Base-by-base conservation (phyloP, 37 sponge, comb jelly and placozoan genomes). In the Axinella damicornis region DNA sequence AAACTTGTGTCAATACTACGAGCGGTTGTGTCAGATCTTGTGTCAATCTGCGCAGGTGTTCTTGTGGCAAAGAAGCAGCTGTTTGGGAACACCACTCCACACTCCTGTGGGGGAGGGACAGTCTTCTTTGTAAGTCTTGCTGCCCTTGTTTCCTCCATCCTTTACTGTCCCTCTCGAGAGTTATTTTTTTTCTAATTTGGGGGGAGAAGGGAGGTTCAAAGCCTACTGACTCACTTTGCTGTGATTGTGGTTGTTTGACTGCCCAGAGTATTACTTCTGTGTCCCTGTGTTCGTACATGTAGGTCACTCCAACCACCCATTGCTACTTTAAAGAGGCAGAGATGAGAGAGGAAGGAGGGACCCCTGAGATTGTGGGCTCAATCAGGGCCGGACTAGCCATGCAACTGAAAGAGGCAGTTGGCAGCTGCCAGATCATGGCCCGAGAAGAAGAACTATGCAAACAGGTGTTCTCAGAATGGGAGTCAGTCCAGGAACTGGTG, bases 291-390 rank as follows among this genome's bases (percentile, higher is more conserved):
- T 6, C 2, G 11, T 56, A 5, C 56, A 11, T 55, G n/a, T 62
- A 92, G 93, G 93, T 95, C 55, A 85, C 92, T 22, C 85, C 89
- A 2, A 34, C 41, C 6, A 35, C 34, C 25, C 95, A 95, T 54
- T 81, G 75, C 22, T 95, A 95, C 77, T 82, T 95, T 20, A 81
- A 89, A 76, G 92, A 91, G 72, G 74, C 60, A 37, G 95, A 97
- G 69, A 28, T 89, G 72, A 71, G 95, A 41, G 97, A 97, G 62
- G 97, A 97, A 72, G 97, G 95, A 13, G 97, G 97, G 2, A 97
- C 97, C 36, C 97, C 97, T 40, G 71, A 69, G 4, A 97, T 97
- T 53, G 37, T 97, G 16, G 97, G 95, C 5, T 81, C 90, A 22
- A 92, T 97, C 24, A 41, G 97, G 30, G 97, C 92, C 5, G 93